Evolutionary conservation across 2,888 invertebrate genomes (phyloP).

Genomic region (Pantelozetes paolii): DNA sequence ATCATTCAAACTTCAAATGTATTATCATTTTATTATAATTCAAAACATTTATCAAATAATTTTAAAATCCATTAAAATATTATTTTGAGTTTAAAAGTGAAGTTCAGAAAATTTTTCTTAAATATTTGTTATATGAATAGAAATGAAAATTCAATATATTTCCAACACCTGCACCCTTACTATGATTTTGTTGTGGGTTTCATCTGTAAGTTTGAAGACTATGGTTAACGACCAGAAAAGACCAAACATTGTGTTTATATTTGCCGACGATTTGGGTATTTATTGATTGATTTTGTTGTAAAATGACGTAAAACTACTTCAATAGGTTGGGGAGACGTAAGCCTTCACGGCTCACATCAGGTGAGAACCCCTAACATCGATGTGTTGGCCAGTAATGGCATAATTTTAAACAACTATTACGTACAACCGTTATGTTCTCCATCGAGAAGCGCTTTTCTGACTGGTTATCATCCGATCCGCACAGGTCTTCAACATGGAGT

Average conservation of each 20-base stretch:
- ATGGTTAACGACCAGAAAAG: too few relatives aligned
- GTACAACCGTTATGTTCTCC: constrained; percentile 87
- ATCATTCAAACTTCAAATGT: too few relatives aligned
- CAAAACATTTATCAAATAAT: too few relatives aligned
- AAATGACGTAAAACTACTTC: constrained; percentile 41
- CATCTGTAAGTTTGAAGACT: too few relatives aligned
- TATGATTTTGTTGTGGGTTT: too few relatives aligned
- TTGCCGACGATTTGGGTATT: constrained; percentile 76
- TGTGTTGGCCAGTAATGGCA: constrained; percentile 74
- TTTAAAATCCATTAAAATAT: too few relatives aligned
- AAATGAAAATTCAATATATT: too few relatives aligned
- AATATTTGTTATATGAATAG: too few relatives aligned
- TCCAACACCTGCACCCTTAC: too few relatives aligned
- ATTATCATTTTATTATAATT: too few relatives aligned
- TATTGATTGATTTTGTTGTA: not conserved
- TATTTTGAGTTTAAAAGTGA: too few relatives aligned
- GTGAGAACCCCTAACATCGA: constrained; percentile 90
- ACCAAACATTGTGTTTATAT: constrained; percentile 73
- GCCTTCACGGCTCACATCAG: constrained; percentile 81
- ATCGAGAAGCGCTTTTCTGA: constrained; percentile 80
- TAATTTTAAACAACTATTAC: constrained; percentile 80
- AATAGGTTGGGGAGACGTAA: constrained; percentile 85
- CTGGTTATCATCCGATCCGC: constrained; percentile 86
- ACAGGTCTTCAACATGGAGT: constrained; percentile 71
- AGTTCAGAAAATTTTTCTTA: too few relatives aligned